These are phyloP conservation scores for Pseudomyrmex sp. DNA, from an alignment of 1,140 invertebrate species.

Conservation along the genomic window DNA sequence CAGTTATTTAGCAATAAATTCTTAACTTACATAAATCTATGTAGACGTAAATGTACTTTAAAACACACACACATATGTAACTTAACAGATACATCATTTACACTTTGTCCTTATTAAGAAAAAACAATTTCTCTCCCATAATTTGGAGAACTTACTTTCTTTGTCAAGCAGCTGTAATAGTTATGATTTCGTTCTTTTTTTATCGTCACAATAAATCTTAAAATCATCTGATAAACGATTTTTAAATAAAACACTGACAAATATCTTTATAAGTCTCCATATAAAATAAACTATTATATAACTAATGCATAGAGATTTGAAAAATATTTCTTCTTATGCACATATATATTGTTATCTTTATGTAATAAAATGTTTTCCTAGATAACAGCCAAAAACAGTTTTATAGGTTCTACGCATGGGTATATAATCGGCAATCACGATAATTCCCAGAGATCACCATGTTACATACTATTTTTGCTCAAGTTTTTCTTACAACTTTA, in stretches of 20 bases:
- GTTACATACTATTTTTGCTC: conserved; percentile 40
- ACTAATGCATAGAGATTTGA: conserved; percentile 70
- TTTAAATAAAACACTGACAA: conserved; percentile 50
- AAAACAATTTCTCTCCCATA: conserved; percentile 17
- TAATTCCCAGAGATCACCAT: conserved; percentile 57
- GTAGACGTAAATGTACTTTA: conserved; percentile 60
- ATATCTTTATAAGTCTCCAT: conserved; percentile 62
- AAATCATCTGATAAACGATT: conserved; percentile 64
- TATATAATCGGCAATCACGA: conserved; percentile 43
- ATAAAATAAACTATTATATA: conserved; percentile 73
- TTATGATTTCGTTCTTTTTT: conserved; percentile 1
- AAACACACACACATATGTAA: conserved; percentile 53
- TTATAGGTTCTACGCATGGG: conserved; percentile 60
- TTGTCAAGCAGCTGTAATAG: conserved; percentile 24
- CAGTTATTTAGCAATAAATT: conserved; percentile 58
- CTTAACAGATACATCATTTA: conserved; percentile 13
- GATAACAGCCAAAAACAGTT: conserved; percentile 69
- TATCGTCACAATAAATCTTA: conserved; percentile 46
- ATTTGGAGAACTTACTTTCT: conserved; percentile 11
- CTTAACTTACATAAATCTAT: conserved; percentile 60
- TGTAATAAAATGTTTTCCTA: conserved; percentile 67
- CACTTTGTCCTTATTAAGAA: conserved; percentile 43
- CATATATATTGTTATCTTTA: conserved; percentile 58
- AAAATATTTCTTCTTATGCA: conserved; percentile 69
- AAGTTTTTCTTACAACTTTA: conserved; percentile 42